Evolutionary conservation across 2,113 vertebrate genomes (phyloP), one percentile per base, ranked within the genome.

Genomic region (Proteles cristata): DNA sequence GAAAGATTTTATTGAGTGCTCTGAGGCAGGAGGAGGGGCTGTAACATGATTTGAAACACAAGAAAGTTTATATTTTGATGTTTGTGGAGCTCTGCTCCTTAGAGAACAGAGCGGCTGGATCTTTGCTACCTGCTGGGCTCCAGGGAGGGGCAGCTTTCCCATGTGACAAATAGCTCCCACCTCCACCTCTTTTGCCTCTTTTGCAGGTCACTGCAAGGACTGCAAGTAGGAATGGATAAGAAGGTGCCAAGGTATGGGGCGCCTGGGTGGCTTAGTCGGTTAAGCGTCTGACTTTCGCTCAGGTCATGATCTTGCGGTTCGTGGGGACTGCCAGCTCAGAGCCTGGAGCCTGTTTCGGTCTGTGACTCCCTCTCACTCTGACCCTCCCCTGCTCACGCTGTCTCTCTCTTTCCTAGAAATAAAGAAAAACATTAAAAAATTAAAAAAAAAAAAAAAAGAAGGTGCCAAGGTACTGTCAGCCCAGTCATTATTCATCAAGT

Each of bases 241-340:
- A 93, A 95, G 31, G 21, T 83, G 73, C 26, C 88, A 83, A 82
- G 87, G 33, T 55, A 90, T n/a, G n/a, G n/a, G n/a, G n/a, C n/a
- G n/a, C n/a, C n/a, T n/a, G n/a, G n/a, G n/a, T n/a, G n/a, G n/a
- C n/a, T n/a, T n/a, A n/a, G n/a, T n/a, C n/a, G n/a, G n/a, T n/a
- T n/a, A n/a, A n/a, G n/a, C n/a, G n/a, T n/a, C n/a, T n/a, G n/a
- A n/a, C n/a, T n/a, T n/a, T n/a, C n/a, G n/a, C n/a, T n/a, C n/a
- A n/a, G n/a, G n/a, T n/a, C n/a, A n/a, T n/a, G n/a, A n/a, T n/a
- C n/a, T n/a, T n/a, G n/a, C n/a, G n/a, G n/a, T n/a, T n/a, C n/a
- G n/a, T n/a, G n/a, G n/a, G n/a, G n/a, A n/a, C n/a, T n/a, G n/a
- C n/a, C n/a, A n/a, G n/a, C n/a, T n/a, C n/a, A n/a, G n/a, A n/a